phyloP scores from a whole-genome alignment of 2,113 vertebrate genomes.

The Astur gentilis region DNA sequence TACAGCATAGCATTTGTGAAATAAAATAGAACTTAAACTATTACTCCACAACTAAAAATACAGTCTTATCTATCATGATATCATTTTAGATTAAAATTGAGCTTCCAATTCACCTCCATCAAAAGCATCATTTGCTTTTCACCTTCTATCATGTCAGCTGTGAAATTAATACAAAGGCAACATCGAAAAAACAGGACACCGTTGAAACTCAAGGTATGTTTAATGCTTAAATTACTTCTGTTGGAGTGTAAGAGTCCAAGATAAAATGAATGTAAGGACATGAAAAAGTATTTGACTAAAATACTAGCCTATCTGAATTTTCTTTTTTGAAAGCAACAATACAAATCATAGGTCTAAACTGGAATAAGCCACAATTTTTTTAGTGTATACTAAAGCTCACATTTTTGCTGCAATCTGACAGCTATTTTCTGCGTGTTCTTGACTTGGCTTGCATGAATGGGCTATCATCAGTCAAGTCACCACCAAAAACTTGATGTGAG shows the following conservation, averaged over 20 bases:
- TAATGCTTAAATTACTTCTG: slow-evolving; percentile 17
- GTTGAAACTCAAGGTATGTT: slow-evolving; percentile 88
- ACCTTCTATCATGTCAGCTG: slow-evolving; percentile 98
- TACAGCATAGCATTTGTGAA: neutral
- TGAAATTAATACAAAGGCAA: slow-evolving; percentile 90
- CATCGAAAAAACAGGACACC: slow-evolving; percentile 89
- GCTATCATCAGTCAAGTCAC: neutral
- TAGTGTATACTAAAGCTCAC: neutral
- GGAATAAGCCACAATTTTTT: neutral
- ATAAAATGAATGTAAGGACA: neutral
- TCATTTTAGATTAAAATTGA: slow-evolving; percentile 90
- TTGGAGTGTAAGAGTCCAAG: neutral
- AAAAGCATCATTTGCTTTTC: slow-evolving; percentile 96
- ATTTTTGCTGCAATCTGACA: neutral
- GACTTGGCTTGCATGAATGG: neutral
- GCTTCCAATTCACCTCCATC: slow-evolving; percentile 93
- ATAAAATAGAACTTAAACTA: neutral
- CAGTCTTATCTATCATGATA: slow-evolving; percentile 48
- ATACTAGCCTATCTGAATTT: neutral
- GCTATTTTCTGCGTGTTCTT: neutral
- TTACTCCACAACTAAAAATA: slow-evolving; percentile 14
- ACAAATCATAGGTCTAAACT: neutral
- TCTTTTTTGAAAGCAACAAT: neutral
- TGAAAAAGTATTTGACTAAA: neutral
- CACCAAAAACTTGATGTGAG: neutral